Base-by-base conservation (phyloP, 2,797 vertebrate species). In the Cossypha niveicapilla region DNA sequence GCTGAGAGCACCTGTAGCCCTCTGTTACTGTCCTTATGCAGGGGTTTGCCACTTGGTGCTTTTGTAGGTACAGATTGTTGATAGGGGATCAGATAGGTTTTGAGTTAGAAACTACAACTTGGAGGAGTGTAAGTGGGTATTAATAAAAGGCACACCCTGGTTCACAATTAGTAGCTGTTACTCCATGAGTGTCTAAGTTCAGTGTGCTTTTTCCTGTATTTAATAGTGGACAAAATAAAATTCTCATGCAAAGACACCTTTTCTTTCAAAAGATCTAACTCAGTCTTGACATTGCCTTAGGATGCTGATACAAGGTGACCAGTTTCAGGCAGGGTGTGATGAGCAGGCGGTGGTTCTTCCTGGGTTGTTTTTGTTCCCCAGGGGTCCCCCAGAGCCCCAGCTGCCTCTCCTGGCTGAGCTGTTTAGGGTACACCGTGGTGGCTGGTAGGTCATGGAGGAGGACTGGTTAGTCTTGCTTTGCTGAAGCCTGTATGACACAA, bases 401-500 rank as follows among this genome's bases (percentile, higher is more conserved):
- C 47, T 92, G 61, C 56, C 70, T 80, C 22, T 61, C 23, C 0
- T 25, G 53, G 16, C 42, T 13, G 62, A 23, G 58, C 23, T 41
- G 37, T 68, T 58, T 22, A 1, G 1, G 53, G 79, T 67, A 12
- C 1, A 3, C 13, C 3, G n/a, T 12, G 47, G 39, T 75, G 83
- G 18, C 48, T 65, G 47, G 11, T 3, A 47, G 83, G 70, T 8
- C 16, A 1, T 75, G 90, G 74, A 39, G 42, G 34, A 96, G 73
- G 86, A 78, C 96, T 92, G 91, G 81, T 93, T 91, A n/a, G 89
- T 81, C 91, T 60, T 72, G 92, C 81, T 92, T 71, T 1, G 1
- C 67, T 22, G 37, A 51, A 30, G 4, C 54, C 9, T 30, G 10
- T 54, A 2, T 81, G 84, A 66, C 81, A 54, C 39, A 23, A 13